phyloP scores from a whole-genome alignment of 2,113 vertebrate species.

The Gila orcuttii region DNA sequence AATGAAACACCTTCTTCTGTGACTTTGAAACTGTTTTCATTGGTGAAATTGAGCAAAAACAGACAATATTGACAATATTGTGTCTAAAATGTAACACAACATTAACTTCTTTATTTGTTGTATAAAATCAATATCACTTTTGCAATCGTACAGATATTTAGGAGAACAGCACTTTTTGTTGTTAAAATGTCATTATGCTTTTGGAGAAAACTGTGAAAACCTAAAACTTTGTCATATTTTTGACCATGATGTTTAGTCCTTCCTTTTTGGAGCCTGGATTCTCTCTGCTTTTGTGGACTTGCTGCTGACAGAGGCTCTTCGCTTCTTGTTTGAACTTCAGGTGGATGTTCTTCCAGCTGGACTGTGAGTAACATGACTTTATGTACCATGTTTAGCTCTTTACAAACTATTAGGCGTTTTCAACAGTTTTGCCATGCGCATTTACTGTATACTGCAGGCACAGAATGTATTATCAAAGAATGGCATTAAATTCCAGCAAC shows the following conservation, averaged over 20 bases:
- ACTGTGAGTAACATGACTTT: slow-evolving; percentile 68
- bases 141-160: no score
- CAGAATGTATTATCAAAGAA: not conserved
- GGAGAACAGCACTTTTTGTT: not conserved
- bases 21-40: no score
- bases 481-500: not conserved
- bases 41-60: no score
- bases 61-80: no score
- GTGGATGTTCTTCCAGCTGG: slow-evolving; percentile 77
- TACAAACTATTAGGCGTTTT: not conserved
- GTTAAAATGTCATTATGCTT: not conserved
- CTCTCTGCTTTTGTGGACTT: slow-evolving; percentile 73
- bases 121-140: no score
- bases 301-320: slow-evolving; percentile 68
- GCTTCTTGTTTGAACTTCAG: slow-evolving; percentile 70
- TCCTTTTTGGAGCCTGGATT: slow-evolving; percentile 76
- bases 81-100: no score
- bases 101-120: no score
- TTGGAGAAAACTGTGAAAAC: not conserved
- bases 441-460: not conserved
- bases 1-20: no score
- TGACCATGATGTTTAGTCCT: slow-evolving; percentile 67
- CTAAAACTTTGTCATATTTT: slow-evolving; percentile 1
- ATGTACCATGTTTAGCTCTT: not conserved
- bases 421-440: no score